phyloP scores from a whole-genome alignment of 2,888 invertebrate species.

The Spodoptera exigua region DNA sequence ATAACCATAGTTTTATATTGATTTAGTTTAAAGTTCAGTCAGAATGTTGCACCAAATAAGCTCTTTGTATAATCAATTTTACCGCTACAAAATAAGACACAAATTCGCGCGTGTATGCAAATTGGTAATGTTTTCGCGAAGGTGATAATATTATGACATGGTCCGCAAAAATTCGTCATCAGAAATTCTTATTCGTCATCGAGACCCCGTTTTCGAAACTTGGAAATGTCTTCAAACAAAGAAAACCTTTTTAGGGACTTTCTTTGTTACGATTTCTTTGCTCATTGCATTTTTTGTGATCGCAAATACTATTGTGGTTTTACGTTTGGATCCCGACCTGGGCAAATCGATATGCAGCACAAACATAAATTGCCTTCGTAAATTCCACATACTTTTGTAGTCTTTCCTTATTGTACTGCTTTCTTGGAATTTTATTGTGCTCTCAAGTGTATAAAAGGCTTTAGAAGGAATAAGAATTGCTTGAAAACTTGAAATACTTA shows the following conservation, averaged over 20 bases:
- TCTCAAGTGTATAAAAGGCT: neutral
- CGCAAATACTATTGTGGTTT: no score
- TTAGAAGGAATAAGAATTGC: conserved; percentile 13
- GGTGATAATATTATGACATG: conserved; percentile 39
- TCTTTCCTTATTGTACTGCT: neutral
- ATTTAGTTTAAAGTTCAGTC: conserved; percentile 24
- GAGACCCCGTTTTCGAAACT: conserved; percentile 30
- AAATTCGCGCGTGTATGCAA: conserved; percentile 19
- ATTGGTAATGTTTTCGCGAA: conserved; percentile 28
- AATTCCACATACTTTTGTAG: no score
- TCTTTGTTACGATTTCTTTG: no score
- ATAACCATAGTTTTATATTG: no score
- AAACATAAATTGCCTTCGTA: no score
- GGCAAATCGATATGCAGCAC: no score
- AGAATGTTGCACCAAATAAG: conserved; percentile 41
- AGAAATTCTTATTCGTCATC: conserved; percentile 17
- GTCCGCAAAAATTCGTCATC: conserved; percentile 32
- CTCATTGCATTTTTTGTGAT: no score
- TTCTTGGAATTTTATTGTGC: conserved; percentile 1
- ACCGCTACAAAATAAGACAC: conserved; percentile 4
- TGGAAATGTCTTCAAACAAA: conserved; percentile 20
- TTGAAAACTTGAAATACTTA: conserved; percentile 26
- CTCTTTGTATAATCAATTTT: conserved; percentile 18
- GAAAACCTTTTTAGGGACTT: no score
- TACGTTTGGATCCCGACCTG: no score